Evolutionary conservation across 2,797 vertebrate species (phyloP).

Genomic region (Leuciscus waleckii): DNA sequence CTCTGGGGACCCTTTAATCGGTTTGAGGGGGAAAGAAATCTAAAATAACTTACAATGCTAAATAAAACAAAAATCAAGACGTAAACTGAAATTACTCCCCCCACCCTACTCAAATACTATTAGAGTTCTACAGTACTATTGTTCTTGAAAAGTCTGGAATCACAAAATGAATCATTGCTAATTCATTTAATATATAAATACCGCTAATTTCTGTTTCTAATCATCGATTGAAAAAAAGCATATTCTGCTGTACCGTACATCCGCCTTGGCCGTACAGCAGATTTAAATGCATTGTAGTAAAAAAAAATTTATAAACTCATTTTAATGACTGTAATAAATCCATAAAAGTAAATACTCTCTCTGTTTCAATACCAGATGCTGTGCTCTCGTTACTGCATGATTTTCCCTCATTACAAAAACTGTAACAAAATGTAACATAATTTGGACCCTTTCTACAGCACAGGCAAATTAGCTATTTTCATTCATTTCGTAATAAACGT

Average conservation of each 20-base stretch:
- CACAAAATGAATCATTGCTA: not conserved
- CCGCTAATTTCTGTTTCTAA: too few species aligned
- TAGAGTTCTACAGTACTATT: not conserved
- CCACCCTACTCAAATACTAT: too few species aligned
- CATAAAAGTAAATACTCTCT: not conserved
- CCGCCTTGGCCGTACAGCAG: too few species aligned
- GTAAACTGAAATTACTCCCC: not conserved
- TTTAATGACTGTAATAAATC: not conserved
- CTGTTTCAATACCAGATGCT: not conserved
- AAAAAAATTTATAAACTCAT: not conserved
- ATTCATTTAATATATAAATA: not conserved
- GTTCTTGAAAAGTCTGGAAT: not conserved
- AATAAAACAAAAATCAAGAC: not conserved
- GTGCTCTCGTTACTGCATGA: not conserved
- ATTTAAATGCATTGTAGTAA: not conserved
- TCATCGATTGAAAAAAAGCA: not conserved
- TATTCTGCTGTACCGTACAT: too few species aligned
- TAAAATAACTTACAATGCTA: not conserved
- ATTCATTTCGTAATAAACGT: not conserved
- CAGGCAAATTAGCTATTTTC: not conserved
- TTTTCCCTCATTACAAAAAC: not conserved
- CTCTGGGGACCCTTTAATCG: not conserved
- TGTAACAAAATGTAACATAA: not conserved
- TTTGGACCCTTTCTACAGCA: not conserved
- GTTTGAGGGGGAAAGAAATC: not conserved